Conservation (phyloP, 1,140 invertebrate genomes). For the Halesus radiatus region DNA sequence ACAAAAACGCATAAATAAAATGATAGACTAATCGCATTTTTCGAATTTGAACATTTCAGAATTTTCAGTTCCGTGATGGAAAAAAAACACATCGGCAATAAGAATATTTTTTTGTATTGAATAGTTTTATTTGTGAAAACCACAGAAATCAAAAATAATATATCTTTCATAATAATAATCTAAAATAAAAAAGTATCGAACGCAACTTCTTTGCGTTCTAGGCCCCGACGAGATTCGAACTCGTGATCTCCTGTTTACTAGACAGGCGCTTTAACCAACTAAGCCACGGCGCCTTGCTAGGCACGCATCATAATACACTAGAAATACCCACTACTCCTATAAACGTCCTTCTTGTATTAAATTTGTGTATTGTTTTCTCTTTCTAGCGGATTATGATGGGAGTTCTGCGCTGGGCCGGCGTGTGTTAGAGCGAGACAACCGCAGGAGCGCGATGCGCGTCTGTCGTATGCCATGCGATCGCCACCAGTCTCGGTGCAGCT, state of each 20-base stretch:
- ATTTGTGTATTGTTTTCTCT: not conserved
- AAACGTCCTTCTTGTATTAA: not conserved
- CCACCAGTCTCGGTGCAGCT: constrained; percentile 50
- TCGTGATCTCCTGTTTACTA: constrained; percentile 53
- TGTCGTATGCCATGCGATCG: constrained; percentile 52
- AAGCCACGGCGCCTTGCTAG: constrained; percentile 58
- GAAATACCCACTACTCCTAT: not conserved
- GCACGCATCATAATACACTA: not conserved
- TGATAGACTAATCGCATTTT: too few relatives aligned
- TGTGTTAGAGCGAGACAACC: constrained; percentile 46
- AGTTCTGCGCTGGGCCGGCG: not conserved
- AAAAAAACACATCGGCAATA: too few relatives aligned
- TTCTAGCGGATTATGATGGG: constrained; percentile 16
- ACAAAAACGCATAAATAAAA: too few relatives aligned
- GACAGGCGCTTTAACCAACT: constrained; percentile 64
- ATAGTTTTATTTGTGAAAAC: too few relatives aligned
- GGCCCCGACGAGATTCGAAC: constrained; percentile 52
- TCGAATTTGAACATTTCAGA: too few relatives aligned
- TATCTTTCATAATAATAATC: too few relatives aligned
- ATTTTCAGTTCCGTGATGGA: too few relatives aligned
- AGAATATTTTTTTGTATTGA: too few relatives aligned
- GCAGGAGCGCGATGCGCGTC: constrained; percentile 52
- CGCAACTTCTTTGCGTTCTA: not conserved
- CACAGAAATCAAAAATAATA: too few relatives aligned
- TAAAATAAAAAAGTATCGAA: not conserved